Conservation (phyloP, 2,797 vertebrate species). For the Micropoecilia bifurca region DNA sequence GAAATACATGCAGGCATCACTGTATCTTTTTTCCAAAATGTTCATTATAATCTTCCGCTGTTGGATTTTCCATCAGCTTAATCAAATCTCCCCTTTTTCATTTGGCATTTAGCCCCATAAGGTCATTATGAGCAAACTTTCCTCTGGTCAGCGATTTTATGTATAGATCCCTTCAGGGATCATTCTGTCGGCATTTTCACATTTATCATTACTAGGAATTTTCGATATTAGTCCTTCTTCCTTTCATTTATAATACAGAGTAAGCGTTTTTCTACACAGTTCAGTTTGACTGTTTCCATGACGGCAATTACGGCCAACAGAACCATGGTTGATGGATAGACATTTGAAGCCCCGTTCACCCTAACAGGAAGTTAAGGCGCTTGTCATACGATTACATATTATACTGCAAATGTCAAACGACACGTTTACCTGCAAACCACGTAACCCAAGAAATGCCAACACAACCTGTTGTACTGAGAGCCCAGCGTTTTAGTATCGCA, state of each 20-base stretch:
- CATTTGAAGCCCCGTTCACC: not conserved
- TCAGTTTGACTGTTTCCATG: not conserved
- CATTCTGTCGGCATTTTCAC: not conserved
- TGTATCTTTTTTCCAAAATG: not conserved
- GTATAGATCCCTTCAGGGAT: not conserved
- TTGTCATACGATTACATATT: no score
- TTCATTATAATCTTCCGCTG: not conserved
- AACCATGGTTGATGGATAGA: not conserved
- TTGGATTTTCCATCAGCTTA: not conserved
- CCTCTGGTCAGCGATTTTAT: not conserved
- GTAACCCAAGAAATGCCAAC: slow-evolving; percentile 9
- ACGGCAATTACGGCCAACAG: not conserved
- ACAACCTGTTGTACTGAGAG: slow-evolving; percentile 14
- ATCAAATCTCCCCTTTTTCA: not conserved
- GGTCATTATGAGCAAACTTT: not conserved
- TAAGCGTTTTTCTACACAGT: not conserved
- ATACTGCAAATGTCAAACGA: not conserved
- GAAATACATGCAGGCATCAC: not conserved
- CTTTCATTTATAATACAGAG: not conserved
- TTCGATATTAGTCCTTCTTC: no score
- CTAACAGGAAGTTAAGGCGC: not conserved
- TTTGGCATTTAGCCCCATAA: not conserved
- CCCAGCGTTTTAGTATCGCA: slow-evolving; percentile 49
- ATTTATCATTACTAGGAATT: not conserved
- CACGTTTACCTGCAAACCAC: slow-evolving; percentile 8